Evolutionary conservation across 2,888 invertebrate species (phyloP).

Genomic region (Chrysina gloriosa): DNA sequence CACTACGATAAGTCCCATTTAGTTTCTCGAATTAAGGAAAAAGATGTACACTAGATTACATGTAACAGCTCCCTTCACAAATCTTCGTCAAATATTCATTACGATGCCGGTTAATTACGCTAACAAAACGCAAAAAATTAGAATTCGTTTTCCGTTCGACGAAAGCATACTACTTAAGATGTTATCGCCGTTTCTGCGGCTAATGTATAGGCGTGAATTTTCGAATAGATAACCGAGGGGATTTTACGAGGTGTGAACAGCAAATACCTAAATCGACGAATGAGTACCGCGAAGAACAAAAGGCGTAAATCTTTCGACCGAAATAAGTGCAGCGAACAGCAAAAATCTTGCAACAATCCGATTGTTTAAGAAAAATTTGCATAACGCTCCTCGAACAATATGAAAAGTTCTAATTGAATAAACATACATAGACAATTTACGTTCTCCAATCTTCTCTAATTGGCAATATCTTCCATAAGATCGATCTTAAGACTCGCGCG

Average conservation of each 20-base stretch:
- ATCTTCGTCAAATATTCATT: too few species aligned
- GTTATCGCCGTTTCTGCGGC: slow-evolving; percentile 21
- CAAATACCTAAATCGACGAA: slow-evolving; percentile 22
- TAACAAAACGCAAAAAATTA: slow-evolving; percentile 15
- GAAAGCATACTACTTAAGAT: slow-evolving; percentile 27
- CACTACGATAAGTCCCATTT: too few species aligned
- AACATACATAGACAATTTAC: background rate
- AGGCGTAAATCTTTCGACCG: background rate
- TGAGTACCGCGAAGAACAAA: slow-evolving; percentile 15
- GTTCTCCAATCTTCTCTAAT: background rate
- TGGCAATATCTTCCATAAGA: too few species aligned
- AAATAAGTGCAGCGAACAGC: background rate
- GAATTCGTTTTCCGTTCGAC: slow-evolving; percentile 4
- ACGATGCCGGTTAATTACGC: too few species aligned
- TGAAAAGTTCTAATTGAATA: background rate
- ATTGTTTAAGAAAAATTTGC: background rate
- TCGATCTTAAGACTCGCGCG: too few species aligned
- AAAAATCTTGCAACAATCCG: background rate
- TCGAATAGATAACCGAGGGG: slow-evolving; percentile 32
- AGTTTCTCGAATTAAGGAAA: too few species aligned
- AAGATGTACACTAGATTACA: too few species aligned
- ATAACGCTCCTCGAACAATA: background rate
- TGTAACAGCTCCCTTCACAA: too few species aligned
- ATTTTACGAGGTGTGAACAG: slow-evolving; percentile 34
- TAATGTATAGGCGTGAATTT: slow-evolving; percentile 39